Conservation (phyloP, 2,113 vertebrate genomes). For the Lynx canadensis region DNA sequence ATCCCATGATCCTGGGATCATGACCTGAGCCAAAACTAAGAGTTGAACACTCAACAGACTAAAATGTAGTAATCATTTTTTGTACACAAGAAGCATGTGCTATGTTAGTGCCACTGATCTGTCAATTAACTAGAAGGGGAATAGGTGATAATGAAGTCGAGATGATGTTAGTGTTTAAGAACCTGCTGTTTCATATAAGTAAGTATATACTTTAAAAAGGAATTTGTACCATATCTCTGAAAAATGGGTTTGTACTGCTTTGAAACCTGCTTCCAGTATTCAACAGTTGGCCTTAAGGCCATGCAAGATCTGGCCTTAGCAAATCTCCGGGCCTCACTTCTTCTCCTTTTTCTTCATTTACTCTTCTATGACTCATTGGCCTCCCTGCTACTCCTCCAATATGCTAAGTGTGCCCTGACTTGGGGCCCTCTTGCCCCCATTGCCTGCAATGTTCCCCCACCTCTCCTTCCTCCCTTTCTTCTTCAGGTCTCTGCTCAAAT, state of each 20-base stretch:
- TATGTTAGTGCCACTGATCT: not conserved
- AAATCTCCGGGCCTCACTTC: not conserved
- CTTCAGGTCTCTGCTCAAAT: not conserved
- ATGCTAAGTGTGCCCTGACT: too few relatives aligned
- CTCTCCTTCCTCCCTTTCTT: not conserved
- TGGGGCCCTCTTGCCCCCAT: not conserved
- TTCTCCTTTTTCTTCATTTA: not conserved
- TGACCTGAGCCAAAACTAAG: too few relatives aligned
- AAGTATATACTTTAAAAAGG: not conserved
- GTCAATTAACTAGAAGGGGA: not conserved
- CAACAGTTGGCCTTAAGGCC: not conserved
- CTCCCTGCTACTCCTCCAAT: not conserved
- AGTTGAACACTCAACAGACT: not conserved
- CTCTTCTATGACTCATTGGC: not conserved
- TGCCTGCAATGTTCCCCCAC: not conserved
- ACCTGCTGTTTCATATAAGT: not conserved
- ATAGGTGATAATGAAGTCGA: not conserved
- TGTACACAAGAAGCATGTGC: not conserved
- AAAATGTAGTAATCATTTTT: not conserved
- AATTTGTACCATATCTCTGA: not conserved
- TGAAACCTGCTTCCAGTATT: not conserved
- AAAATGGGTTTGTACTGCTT: not conserved
- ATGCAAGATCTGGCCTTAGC: not conserved
- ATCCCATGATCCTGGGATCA: too few relatives aligned
- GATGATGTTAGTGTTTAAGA: not conserved